Base-by-base conservation (phyloP, 2,797 vertebrate genomes). In the Pipistrellus nathusii region DNA sequence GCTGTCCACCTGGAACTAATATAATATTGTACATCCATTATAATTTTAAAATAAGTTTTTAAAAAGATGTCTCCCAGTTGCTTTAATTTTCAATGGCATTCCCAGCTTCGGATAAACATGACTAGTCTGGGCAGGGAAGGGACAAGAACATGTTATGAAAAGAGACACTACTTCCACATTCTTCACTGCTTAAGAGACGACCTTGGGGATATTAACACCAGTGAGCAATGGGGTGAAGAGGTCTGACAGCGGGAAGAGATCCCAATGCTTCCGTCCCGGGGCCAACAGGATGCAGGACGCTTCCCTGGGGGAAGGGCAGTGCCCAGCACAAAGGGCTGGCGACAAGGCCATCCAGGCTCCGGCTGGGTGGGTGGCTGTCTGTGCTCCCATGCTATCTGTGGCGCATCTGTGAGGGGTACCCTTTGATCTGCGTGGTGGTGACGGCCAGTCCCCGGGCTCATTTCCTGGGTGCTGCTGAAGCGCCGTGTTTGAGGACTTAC, bases 261-360 rank as follows among this genome's bases (percentile, higher is more conserved):
- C 94, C 94, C 5, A 44, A 73, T 17, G 20, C 44, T 80, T 55
- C 21, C 10, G 32, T 57, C 85, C 88, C n/a, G 77, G 86, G 44
- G 66, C 91, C 97, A 96, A 97, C 88, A 95, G 95, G 97, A 97
- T 92, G 84, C 10, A 1, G 21, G 0, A 1, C 87, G 94, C 73
- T 73, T 18, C 91, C 96, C 95, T 0, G 0, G 72, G 89, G 91
- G 91, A 97, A 97, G 81, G 13, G 14, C 64, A 8, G 1, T 1
- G 51, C 0, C 20, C 46, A 84, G 73, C n/a, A 9, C 51, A 83
- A 84, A 0, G 0, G 72, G 32, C 92, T 35, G 92, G 85, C 90
- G 80, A 85, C 82, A 86, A 81, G 90, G 96, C 94, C 76, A 21
- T 23, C 75, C 71, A 41, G 64, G 25, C 84, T 48, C 85, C 20